phyloP scores from a whole-genome alignment of 1,140 invertebrate genomes.

The Lepidurus apus region DNA sequence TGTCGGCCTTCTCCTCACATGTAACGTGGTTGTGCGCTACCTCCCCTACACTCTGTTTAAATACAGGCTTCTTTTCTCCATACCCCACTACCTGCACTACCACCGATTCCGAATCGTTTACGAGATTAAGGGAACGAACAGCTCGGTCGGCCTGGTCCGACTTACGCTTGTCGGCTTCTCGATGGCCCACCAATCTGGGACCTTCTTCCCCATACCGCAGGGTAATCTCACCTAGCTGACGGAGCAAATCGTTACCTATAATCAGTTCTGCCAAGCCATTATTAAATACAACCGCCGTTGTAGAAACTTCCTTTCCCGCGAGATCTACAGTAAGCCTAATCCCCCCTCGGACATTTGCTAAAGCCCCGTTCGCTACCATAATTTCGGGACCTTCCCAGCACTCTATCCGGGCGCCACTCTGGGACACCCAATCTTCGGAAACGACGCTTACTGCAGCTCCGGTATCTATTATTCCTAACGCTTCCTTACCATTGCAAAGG shows the following conservation, averaged over 20 bases:
- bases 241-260: background rate
- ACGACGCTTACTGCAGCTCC: slow-evolving; percentile 2
- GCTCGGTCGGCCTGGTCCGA: background rate
- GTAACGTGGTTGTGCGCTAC: background rate
- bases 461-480: slow-evolving; percentile 8
- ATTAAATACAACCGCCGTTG: background rate
- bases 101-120: background rate
- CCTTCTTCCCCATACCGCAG: background rate
- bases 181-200: background rate
- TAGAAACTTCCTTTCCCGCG: background rate
- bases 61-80: too few relatives aligned
- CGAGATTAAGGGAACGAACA: background rate
- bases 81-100: background rate
- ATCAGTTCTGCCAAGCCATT: background rate
- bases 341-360: background rate
- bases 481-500: background rate
- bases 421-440: background rate
- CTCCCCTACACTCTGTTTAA: background rate
- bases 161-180: background rate
- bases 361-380: background rate
- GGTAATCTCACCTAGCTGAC: background rate
- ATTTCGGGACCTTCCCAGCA: slow-evolving; percentile 22
- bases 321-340: background rate
- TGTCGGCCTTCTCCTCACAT: background rate
- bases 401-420: background rate